A percentile compares a stretch with the other conserved stretches of the same genome.
phyloP scores from a whole-genome alignment of 2,888 invertebrate species.

The Ephialtes manifestator region DNA sequence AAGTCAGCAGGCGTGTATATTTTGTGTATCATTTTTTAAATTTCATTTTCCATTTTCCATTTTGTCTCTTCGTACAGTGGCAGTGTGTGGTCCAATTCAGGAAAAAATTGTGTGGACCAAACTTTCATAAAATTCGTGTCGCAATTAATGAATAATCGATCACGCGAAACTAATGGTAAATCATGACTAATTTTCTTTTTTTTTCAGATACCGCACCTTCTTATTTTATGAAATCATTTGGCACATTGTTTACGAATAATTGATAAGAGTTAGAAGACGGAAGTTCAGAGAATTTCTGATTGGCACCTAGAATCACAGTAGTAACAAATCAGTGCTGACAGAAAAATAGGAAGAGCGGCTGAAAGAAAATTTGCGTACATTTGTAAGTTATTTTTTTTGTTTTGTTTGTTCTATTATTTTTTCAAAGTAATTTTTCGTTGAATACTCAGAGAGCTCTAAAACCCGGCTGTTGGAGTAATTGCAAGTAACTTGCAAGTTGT shows the following conservation, averaged over 20 bases:
- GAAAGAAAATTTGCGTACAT: not conserved
- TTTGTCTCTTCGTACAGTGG: constrained; percentile 70
- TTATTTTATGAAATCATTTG: constrained; percentile 55
- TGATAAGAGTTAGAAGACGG: constrained; percentile 51
- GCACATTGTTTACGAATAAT: constrained; percentile 60
- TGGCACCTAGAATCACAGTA: constrained; percentile 68
- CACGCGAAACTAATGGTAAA: constrained; percentile 25
- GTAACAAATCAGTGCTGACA: constrained; percentile 23
- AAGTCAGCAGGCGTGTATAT: not conserved
- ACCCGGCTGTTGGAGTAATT: constrained; percentile 13
- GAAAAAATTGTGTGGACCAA: constrained; percentile 69
- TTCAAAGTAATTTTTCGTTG: constrained; percentile 54
- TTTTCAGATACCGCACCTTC: constrained; percentile 25
- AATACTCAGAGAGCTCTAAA: constrained; percentile 27
- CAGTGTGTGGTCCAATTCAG: constrained; percentile 78
- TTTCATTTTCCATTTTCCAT: not conserved
- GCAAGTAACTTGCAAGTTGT: constrained; percentile 9
- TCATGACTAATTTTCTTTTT: constrained; percentile 17
- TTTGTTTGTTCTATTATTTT: not conserved
- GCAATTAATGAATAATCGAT: constrained; percentile 19
- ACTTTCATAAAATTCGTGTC: constrained; percentile 68
- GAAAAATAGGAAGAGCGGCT: constrained; percentile 2
- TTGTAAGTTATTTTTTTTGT: not conserved
- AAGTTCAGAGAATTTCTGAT: constrained; percentile 61
- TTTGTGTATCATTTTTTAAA: constrained; percentile 29